phyloP scores from a whole-genome alignment of 92 coral and sea anemone genomes.

The Umimayanthus chanpuru region DNA sequence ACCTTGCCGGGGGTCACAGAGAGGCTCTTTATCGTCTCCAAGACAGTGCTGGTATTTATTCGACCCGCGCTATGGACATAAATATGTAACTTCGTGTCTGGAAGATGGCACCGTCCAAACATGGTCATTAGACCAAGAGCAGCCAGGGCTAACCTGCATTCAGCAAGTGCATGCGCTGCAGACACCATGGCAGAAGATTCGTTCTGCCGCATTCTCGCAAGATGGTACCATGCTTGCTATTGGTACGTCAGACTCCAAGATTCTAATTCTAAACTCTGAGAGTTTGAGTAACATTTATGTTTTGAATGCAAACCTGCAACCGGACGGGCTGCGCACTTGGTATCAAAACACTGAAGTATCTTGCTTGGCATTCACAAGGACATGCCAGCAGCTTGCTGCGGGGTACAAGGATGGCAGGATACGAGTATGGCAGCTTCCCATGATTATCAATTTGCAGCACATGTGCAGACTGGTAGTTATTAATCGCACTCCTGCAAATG shows the following conservation, averaged over 20 bases:
- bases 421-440: slow-evolving; percentile 83
- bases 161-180: slow-evolving; percentile 75
- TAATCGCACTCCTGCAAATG: slow-evolving; percentile 78
- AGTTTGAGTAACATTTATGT: slow-evolving; percentile 74
- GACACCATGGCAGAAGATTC: slow-evolving; percentile 90
- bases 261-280: slow-evolving; percentile 76
- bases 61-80: slow-evolving; percentile 91
- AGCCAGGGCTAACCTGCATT: slow-evolving; percentile 78
- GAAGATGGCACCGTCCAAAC: slow-evolving; percentile 92
- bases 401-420: slow-evolving; percentile 91
- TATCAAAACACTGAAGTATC: slow-evolving; percentile 92
- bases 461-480: slow-evolving; percentile 82
- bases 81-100: slow-evolving; percentile 76
- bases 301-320: slow-evolving; percentile 85
- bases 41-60: slow-evolving; percentile 89
- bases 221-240: slow-evolving; percentile 85
- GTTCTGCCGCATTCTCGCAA: slow-evolving; percentile 83
- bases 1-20: slow-evolving; percentile 72
- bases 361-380: slow-evolving; percentile 87
- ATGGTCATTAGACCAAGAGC: slow-evolving; percentile 68
- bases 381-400: slow-evolving; percentile 90
- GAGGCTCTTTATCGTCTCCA: slow-evolving; percentile 64
- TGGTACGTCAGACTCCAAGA: slow-evolving; percentile 89
- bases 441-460: slow-evolving; percentile 79
- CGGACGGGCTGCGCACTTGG: slow-evolving; percentile 90